Evolutionary conservation across 2,888 invertebrate species (phyloP).

Genomic region (Tenthredo notha): DNA sequence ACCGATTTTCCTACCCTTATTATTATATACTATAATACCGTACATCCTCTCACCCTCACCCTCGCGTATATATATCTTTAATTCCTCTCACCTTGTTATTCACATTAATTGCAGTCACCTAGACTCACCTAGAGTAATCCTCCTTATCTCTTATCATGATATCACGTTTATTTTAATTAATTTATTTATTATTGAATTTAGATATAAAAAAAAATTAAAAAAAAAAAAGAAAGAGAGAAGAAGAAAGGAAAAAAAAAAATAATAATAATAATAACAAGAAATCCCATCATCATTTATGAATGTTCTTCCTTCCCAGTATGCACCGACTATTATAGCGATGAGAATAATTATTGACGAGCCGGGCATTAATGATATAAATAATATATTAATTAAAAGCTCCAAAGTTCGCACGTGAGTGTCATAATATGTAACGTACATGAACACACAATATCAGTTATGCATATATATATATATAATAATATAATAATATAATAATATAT

Average conservation of each 20-base stretch:
- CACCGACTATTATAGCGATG: constrained; percentile 20
- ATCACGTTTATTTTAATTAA: constrained; percentile 40
- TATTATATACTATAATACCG: not conserved
- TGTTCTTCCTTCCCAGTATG: constrained; percentile 47
- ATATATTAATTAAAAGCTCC: constrained; percentile 15
- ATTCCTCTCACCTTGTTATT: not conserved
- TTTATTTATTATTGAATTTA: constrained; percentile 49
- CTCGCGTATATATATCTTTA: not conserved
- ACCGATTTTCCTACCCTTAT: constrained; percentile 38
- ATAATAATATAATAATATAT: no score
- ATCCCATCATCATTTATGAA: not conserved
- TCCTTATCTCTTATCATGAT: constrained; percentile 30
- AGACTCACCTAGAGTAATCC: constrained; percentile 11
- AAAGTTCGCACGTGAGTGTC: constrained; percentile 32
- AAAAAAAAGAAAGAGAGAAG: not conserved
- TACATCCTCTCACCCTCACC: not conserved
- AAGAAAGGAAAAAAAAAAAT: not conserved
- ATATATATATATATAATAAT: no score
- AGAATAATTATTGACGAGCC: not conserved
- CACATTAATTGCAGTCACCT: not conserved
- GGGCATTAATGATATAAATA: constrained; percentile 18
- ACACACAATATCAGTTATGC: constrained; percentile 4
- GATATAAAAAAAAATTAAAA: not conserved
- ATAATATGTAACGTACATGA: constrained; percentile 33
- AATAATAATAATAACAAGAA: no score